Evolutionary conservation across 2,113 vertebrate species (phyloP).

Genomic region (Procavia capensis): DNA sequence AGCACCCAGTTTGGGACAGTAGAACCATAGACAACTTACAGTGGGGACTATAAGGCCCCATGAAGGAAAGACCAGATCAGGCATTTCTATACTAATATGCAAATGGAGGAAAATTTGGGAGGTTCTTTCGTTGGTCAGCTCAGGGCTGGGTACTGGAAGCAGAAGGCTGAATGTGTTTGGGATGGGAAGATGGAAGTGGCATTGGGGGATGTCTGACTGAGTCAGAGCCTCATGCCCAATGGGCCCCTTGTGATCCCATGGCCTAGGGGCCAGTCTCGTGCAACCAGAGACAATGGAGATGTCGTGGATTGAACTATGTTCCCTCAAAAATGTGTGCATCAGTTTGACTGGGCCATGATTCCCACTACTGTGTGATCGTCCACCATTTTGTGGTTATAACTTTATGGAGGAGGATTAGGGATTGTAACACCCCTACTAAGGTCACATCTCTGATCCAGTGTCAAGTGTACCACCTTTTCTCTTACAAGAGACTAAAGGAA

Average conservation of each 20-base stretch:
- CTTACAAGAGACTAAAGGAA: too few species aligned
- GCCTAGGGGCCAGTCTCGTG: neutral
- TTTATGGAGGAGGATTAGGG: too few species aligned
- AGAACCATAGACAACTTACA: neutral
- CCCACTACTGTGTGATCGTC: too few species aligned
- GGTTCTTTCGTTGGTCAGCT: too few species aligned
- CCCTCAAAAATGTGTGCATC: too few species aligned
- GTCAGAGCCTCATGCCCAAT: neutral
- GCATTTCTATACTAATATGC: neutral
- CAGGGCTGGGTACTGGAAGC: neutral
- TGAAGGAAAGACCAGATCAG: neutral
- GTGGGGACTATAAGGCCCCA: neutral
- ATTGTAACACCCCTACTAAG: too few species aligned
- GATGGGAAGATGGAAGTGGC: neutral
- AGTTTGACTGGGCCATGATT: too few species aligned
- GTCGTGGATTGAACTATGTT: too few species aligned
- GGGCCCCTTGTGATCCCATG: neutral
- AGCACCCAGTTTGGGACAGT: neutral
- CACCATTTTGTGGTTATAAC: too few species aligned
- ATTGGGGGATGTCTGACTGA: neutral
- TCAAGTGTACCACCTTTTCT: too few species aligned
- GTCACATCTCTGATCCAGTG: too few species aligned
- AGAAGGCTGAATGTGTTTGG: neutral
- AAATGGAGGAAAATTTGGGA: neutral
- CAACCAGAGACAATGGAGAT: neutral